Percentiles rank a stretch among this genome's conserved stretches.
Evolutionary conservation across 2,113 vertebrate genomes (phyloP).

Genomic region (Erythrocercus mccallii): DNA sequence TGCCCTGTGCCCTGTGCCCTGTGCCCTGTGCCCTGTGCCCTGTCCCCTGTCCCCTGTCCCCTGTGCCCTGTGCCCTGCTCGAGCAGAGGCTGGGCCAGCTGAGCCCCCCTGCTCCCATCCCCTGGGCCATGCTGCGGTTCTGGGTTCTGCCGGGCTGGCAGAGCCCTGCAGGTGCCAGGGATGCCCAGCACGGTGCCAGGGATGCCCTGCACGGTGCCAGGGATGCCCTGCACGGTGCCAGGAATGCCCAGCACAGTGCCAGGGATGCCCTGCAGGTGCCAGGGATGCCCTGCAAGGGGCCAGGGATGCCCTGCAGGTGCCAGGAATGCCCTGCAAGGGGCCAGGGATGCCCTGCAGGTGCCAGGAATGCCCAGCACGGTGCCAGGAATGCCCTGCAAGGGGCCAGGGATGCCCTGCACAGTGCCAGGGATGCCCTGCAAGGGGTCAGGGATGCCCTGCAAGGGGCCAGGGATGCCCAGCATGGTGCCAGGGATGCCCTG

Average conservation of each 20-base stretch:
- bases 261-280: rapidly evolving
- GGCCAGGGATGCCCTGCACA: rapidly evolving
- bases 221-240: rapidly evolving
- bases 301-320: rapidly evolving
- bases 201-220: rapidly evolving
- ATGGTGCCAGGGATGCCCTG: rapidly evolving
- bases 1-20: neutral
- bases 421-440: rapidly evolving
- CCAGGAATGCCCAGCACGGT: rapidly evolving
- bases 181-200: rapidly evolving
- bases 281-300: rapidly evolving
- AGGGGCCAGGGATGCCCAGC: rapidly evolving
- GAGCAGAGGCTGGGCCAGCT: too few relatives aligned
- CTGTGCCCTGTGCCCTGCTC: neutral
- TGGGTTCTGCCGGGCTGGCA: neutral
- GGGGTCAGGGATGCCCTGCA: rapidly evolving
- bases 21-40: neutral
- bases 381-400: rapidly evolving
- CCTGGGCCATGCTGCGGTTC: neutral
- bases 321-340: rapidly evolving
- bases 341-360: rapidly evolving
- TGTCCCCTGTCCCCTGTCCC: too few relatives aligned
- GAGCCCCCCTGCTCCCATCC: too few relatives aligned
- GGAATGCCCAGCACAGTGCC: rapidly evolving
- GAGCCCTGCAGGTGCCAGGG: rapidly evolving